A percentile compares a stretch with the other conserved stretches of the same genome.
These are phyloP conservation scores for Drosophila neocordata DNA, from an alignment of 1,140 invertebrate genomes.

Conservation along the genomic window DNA sequence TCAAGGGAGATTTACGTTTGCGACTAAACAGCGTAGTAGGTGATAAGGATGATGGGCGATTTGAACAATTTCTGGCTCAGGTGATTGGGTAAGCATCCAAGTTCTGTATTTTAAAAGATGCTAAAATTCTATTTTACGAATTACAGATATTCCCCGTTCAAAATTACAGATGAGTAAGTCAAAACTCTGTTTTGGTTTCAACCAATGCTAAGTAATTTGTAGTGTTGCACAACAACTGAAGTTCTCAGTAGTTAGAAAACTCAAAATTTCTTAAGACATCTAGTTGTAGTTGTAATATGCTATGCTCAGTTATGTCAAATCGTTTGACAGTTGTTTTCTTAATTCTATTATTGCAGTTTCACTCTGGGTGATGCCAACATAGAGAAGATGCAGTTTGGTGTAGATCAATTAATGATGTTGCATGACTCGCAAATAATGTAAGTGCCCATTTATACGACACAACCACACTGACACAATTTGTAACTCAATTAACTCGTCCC, in stretches of 20 bases:
- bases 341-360: slow-evolving; percentile 38
- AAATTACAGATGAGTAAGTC: slow-evolving; percentile 78
- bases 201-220: no score
- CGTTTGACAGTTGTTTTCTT: no score
- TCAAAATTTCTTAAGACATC: background rate
- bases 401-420: slow-evolving; percentile 74
- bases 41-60: slow-evolving; percentile 72
- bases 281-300: no score
- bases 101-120: background rate
- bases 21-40: slow-evolving; percentile 65
- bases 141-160: slow-evolving; percentile 73
- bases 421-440: slow-evolving; percentile 74
- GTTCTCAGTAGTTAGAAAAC: background rate
- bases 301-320: no score
- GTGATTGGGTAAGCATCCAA: slow-evolving; percentile 66
- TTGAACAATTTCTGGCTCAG: slow-evolving; percentile 74
- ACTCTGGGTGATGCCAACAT: slow-evolving; percentile 74
- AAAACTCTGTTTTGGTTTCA: background rate
- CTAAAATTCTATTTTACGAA: background rate
- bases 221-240: background rate
- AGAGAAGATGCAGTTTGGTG: slow-evolving; percentile 76
- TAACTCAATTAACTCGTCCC: background rate
- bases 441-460: slow-evolving; percentile 1
- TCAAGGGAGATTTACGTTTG: slow-evolving; percentile 68
- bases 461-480: background rate